Evolutionary conservation across 1,140 invertebrate genomes (phyloP).

Genomic region (Diprion similis): DNA sequence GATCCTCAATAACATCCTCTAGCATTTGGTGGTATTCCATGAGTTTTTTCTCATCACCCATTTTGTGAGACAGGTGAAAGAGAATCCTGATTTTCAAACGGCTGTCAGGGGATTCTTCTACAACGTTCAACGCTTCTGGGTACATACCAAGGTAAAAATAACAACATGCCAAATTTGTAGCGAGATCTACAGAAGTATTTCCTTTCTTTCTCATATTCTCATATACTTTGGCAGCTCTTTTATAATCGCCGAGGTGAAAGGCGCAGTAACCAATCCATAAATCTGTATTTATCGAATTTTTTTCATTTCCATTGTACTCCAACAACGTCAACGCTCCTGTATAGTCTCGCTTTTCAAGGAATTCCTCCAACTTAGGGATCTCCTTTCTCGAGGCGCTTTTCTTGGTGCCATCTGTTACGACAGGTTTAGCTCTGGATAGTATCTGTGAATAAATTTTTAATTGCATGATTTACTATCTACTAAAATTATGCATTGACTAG

Average conservation of each 20-base stretch:
- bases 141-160: constrained; percentile 95
- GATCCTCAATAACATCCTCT: constrained; percentile 91
- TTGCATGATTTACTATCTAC: not conserved
- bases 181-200: constrained; percentile 62
- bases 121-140: constrained; percentile 70
- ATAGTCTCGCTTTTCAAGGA: constrained; percentile 88
- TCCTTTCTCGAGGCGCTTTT: constrained; percentile 54
- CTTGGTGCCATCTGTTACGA: constrained; percentile 56
- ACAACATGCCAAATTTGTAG: constrained; percentile 89
- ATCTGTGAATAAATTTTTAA: constrained; percentile 61
- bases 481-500: too few relatives aligned
- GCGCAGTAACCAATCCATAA: constrained; percentile 94
- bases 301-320: constrained; percentile 75
- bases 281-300: constrained; percentile 69
- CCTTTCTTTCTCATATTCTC: constrained; percentile 60
- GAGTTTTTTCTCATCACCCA: constrained; percentile 85
- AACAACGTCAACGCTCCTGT: constrained; percentile 91
- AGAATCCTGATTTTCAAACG: constrained; percentile 80
- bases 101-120: constrained; percentile 67
- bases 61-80: constrained; percentile 95
- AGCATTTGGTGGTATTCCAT: constrained; percentile 84
- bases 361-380: constrained; percentile 89
- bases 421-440: constrained; percentile 75
- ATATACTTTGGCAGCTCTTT: constrained; percentile 82
- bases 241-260: constrained; percentile 95